Evolutionary conservation across 2,113 vertebrate species (phyloP), one percentile per base, ranked within the genome.

Genomic region (Tachysurus vachellii): DNA sequence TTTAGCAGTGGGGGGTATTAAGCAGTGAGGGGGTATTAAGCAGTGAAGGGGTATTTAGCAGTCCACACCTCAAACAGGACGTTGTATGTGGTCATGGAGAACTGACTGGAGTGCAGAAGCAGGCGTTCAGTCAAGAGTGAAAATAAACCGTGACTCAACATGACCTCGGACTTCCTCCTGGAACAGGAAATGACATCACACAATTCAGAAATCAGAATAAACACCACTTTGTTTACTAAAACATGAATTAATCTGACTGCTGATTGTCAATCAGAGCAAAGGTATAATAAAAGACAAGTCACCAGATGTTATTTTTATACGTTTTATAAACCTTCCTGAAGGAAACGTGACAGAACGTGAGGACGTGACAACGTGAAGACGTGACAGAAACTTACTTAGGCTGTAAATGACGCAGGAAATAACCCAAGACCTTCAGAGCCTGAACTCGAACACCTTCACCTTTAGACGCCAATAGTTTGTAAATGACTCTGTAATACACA

Each of bases 151-250:
- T 98, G 96, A 91, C 96, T 96, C 94, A 99, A 94, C 98, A 99
- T 99, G 86, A 99, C 94, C 95, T 99, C 98, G 54, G 96, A 93
- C 94, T 99, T 99, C 91, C 98, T 98, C 96, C 98, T 99, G 91
- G 89, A 93, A 94, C 13, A 86, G 66, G 68, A 84, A 84, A 91
- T 47, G 73, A 54, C 21, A 66, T 84, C 76, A 71, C 44, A n/a
- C 64, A 31, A 31, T 19, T 50, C 47, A 50, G 47, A 87, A 12
- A 56, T 28, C 36, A 82, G 16, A 4, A 53, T 44, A 0, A 84
- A 28, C 54, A 76, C n/a, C 47, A 66, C 1, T 28, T 12, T 12
- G 42, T 17, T 68, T 28, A 28, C 11, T 0, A 5, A 66, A 28
- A 14, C 26, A 44, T 21, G 4, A 8, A 44, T 44, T 44, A 4